Conservation (phyloP, 1,140 invertebrate genomes). For the Pogonus chalceus region DNA sequence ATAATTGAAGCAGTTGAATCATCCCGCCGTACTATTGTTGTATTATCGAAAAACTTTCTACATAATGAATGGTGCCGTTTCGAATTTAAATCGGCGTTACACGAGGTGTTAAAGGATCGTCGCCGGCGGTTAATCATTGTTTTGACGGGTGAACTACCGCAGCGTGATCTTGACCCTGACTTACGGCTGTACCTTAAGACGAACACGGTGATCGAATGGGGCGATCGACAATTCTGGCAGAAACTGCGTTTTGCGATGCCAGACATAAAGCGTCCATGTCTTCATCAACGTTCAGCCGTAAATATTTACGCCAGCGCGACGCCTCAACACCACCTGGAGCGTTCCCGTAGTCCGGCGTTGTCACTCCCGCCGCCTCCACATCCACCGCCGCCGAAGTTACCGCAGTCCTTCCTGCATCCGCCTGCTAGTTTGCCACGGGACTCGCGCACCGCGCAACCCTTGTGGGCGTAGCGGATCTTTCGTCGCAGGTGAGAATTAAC, state of each 20-base stretch:
- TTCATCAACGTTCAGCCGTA: slow-evolving; percentile 47
- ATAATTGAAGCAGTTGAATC: slow-evolving; percentile 85
- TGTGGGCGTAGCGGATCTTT: slow-evolving; percentile 42
- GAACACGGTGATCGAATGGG: slow-evolving; percentile 84
- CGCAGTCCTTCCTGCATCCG: slow-evolving; percentile 32
- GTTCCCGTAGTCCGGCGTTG: slow-evolving; percentile 51
- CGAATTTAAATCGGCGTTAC: slow-evolving; percentile 86
- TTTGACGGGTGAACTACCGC: slow-evolving; percentile 71
- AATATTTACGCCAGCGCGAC: slow-evolving; percentile 52
- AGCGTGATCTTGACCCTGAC: slow-evolving; percentile 80
- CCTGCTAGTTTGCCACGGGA: slow-evolving; percentile 34
- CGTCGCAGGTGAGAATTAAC: slow-evolving; percentile 27
- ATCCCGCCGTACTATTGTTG: slow-evolving; percentile 78
- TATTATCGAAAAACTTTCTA: slow-evolving; percentile 86
- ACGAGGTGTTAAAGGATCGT: slow-evolving; percentile 77
- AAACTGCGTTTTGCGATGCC: slow-evolving; percentile 87
- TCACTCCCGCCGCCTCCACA: slow-evolving; percentile 49
- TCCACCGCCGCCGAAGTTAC: slow-evolving; percentile 37
- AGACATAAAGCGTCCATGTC: slow-evolving; percentile 49
- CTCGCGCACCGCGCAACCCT: slow-evolving; percentile 35
- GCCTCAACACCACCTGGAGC: slow-evolving; percentile 33
- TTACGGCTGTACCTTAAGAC: slow-evolving; percentile 80
- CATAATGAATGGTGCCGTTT: slow-evolving; percentile 90
- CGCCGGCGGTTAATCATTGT: slow-evolving; percentile 75
- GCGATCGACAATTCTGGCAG: slow-evolving; percentile 89